A percentile compares a stretch with the other conserved stretches of the same genome.
These are phyloP conservation scores for Papilio elwesi DNA, from an alignment of 2,888 invertebrate species.

Conservation along the genomic window DNA sequence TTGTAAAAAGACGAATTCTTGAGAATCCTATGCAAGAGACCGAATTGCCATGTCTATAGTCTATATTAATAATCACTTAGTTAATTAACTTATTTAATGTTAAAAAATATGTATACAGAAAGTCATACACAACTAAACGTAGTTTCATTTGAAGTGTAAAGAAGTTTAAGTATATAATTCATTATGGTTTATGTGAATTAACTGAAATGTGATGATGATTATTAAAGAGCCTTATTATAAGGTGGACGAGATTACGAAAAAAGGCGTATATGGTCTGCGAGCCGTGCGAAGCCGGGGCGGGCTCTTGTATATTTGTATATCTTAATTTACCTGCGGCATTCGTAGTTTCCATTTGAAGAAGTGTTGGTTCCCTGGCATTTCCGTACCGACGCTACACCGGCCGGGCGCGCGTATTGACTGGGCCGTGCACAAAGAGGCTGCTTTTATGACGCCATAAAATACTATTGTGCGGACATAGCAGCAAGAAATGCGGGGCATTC, in stretches of 20 bases:
- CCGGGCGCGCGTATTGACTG: slow-evolving; percentile 66
- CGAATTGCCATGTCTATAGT: too few species aligned
- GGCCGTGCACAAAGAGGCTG: slow-evolving; percentile 72
- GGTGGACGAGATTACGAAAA: slow-evolving; percentile 47
- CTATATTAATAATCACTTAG: too few species aligned
- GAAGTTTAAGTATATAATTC: too few species aligned
- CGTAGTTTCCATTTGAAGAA: slow-evolving; percentile 37
- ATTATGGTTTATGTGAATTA: too few species aligned
- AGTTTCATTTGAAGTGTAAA: too few species aligned
- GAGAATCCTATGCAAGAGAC: too few species aligned
- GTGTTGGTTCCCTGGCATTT: slow-evolving; percentile 50
- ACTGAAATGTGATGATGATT: too few species aligned
- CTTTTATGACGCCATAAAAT: slow-evolving; percentile 75
- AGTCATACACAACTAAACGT: too few species aligned
- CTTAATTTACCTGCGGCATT: slow-evolving; percentile 31
- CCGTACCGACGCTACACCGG: slow-evolving; percentile 51
- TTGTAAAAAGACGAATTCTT: too few species aligned
- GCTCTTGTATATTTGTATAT: slow-evolving; percentile 4
- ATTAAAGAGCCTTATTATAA: too few species aligned
- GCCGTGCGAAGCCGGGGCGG: slow-evolving; percentile 51
- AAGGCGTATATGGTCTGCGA: slow-evolving; percentile 53
- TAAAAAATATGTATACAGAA: too few species aligned
- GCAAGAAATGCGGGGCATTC: slow-evolving; percentile 71
- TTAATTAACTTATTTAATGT: too few species aligned
- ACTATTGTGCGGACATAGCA: slow-evolving; percentile 71